A percentile compares a stretch with the other conserved stretches of the same genome.
Conservation (phyloP, 2,113 vertebrate species). For the Acinonyx jubatus region DNA sequence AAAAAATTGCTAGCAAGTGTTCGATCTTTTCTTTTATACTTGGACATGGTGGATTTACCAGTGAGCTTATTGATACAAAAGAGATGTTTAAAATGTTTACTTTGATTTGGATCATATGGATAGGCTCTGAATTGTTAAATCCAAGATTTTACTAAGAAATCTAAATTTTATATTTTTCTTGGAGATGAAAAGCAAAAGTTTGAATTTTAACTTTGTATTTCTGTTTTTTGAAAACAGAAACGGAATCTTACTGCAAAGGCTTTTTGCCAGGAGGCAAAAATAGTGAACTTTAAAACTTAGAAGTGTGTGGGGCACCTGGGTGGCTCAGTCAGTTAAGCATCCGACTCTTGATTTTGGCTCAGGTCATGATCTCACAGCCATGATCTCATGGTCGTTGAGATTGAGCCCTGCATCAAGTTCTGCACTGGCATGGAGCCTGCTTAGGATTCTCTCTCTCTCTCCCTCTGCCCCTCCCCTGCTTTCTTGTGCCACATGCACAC, state of each 20-base stretch:
- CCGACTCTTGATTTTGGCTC: too few relatives aligned
- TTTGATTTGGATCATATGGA: neutral
- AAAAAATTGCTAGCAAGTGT: neutral
- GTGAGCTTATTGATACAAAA: neutral
- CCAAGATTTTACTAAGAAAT: conserved; percentile 2
- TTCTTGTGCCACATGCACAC: too few relatives aligned
- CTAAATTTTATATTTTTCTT: neutral
- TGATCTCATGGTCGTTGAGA: too few relatives aligned
- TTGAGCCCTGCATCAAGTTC: too few relatives aligned
- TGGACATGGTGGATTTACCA: neutral
- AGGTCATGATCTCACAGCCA: too few relatives aligned
- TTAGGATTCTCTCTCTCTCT: too few relatives aligned
- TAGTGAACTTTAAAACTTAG: conserved; percentile 29
- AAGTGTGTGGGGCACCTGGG: neutral
- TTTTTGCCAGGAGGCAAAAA: conserved; percentile 17
- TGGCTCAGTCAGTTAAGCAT: too few relatives aligned
- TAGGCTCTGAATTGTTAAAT: neutral
- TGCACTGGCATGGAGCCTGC: too few relatives aligned
- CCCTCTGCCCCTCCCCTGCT: too few relatives aligned
- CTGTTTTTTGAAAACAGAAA: conserved; percentile 32
- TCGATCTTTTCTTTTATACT: neutral
- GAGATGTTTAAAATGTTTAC: neutral
- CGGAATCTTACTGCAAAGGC: neutral
- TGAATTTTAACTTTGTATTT: neutral
- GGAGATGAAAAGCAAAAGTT: neutral